A percentile compares a stretch with the other conserved stretches of the same genome.
These are phyloP conservation scores for Siphamia tubifer DNA, from an alignment of 2,113 vertebrate species.

Conservation along the genomic window DNA sequence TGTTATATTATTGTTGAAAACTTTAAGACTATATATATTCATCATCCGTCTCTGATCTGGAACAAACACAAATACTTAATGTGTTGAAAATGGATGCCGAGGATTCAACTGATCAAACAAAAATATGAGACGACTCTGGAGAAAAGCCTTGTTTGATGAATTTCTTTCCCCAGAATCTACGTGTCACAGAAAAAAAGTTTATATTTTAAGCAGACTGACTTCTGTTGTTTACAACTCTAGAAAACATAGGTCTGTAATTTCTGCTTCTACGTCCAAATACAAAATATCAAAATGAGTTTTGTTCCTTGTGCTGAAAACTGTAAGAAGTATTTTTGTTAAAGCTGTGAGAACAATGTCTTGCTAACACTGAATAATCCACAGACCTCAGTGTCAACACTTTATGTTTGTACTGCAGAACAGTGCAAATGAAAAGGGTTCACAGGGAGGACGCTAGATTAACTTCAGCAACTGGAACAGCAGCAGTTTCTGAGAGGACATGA, in stretches of 20 bases:
- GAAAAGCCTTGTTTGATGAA: no score
- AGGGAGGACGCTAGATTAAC: not conserved
- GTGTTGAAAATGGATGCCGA: no score
- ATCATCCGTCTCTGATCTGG: no score
- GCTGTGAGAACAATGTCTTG: not conserved
- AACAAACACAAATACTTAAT: no score
- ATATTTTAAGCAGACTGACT: not conserved
- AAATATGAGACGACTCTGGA: no score
- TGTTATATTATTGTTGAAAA: no score
- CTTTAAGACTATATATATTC: no score
- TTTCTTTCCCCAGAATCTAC: no score
- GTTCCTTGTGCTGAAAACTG: not conserved
- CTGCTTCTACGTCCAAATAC: not conserved
- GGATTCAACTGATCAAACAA: no score
- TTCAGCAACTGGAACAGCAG: not conserved
- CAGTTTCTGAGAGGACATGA: not conserved
- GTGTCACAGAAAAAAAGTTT: no score
- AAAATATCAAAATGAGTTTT: no score
- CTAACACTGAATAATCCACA: not conserved
- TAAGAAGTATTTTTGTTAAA: not conserved
- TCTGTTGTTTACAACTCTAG: not conserved
- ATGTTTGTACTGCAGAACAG: not conserved
- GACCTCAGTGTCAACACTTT: not conserved
- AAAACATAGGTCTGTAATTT: not conserved
- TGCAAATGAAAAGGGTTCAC: not conserved